Base-by-base conservation (phyloP, 1,140 invertebrate species). In the Campoletis sonorensis region DNA sequence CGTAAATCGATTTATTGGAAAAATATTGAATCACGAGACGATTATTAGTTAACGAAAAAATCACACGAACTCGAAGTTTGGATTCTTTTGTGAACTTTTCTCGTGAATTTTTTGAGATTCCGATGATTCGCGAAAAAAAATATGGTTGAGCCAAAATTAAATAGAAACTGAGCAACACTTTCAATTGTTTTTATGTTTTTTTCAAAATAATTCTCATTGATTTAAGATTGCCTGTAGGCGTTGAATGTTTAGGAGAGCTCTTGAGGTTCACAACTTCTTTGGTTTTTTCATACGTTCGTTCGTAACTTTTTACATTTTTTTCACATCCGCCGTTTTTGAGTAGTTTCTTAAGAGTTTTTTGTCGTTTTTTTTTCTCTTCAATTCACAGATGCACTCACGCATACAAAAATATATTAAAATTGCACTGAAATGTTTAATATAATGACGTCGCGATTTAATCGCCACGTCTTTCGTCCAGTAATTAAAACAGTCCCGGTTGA, bases 401-500 rank as follows among this genome's bases (percentile, higher is more conserved):
- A 37, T 51, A 45, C 40, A 13, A 4, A 45, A 45, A 13, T 11
- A 13, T 45, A 40, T 78, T 64, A 64, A 15, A 15, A 40, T 70
- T 61, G 0, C 26, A 15, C 58, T 51, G 33, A 76, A 81, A 81
- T 68, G 30, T 81, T 64, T 71, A 40, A 30, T 61, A 26, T 76
- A 77, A 70, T 71, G 80, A 75, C 26, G 40, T 64, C 23, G 73
- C 64, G 68, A 75, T 76, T 81, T 58, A 77, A 81, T 77, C 64
- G 61, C 72, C 10, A 21, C 21, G 64, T 70, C 73, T 73, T 26
- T 37, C 37, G 80, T 70, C 80, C 80, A 81, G 80, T 70, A 81
- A 81, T 81, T 81, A 81, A 81, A 81, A 81, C 70, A 73, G 45
- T 51, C 27, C 73, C 30, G 80, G 51, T 77, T 77, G 80, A 81